These are phyloP conservation scores for Epinephelus lanceolatus DNA, from an alignment of 2,113 vertebrate species.

Conservation along the genomic window DNA sequence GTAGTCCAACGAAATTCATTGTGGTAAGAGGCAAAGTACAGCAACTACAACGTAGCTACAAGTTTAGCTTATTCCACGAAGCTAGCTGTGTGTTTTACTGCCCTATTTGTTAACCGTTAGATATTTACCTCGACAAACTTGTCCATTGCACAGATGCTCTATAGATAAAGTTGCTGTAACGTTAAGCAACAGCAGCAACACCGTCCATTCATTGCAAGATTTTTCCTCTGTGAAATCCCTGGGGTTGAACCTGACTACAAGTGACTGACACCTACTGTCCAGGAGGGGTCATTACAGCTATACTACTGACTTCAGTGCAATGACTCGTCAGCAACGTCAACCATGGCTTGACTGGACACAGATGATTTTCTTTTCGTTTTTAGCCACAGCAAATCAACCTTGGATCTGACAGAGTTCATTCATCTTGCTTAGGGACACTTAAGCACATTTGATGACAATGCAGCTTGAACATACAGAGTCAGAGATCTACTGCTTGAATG, in stretches of 20 bases:
- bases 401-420: neutral
- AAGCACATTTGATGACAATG: too few species aligned
- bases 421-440: too few species aligned
- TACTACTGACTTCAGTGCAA: neutral
- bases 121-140: constrained; percentile 68
- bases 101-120: too few species aligned
- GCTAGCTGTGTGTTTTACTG: neutral
- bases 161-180: too few species aligned
- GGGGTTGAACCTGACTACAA: rapidly evolving
- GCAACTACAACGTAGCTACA: too few species aligned
- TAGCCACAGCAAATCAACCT: neutral
- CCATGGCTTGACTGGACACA: neutral
- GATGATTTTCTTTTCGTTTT: neutral
- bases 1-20: too few species aligned
- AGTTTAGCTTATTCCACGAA: too few species aligned
- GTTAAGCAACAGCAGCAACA: too few species aligned
- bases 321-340: neutral
- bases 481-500: too few species aligned
- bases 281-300: constrained; percentile 28
- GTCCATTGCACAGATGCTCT: constrained; percentile 38
- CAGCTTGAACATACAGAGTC: too few species aligned
- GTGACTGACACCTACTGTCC: constrained; percentile 34
- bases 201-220: constrained; percentile 31
- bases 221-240: neutral
- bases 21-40: too few species aligned